Conservation (phyloP, 2,888 invertebrate genomes). For the Scaeva pyrastri region DNA sequence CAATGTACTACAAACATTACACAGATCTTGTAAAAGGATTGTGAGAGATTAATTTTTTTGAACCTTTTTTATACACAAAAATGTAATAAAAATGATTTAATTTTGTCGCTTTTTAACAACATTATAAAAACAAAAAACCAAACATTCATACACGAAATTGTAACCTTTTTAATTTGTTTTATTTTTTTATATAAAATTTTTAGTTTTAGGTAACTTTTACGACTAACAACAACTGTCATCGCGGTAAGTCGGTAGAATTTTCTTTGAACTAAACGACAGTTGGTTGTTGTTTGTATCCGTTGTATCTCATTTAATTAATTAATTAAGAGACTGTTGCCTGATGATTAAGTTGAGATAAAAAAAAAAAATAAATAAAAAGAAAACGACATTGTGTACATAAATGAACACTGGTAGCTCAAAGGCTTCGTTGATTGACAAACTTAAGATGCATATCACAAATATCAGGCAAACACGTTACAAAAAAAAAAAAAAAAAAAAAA, state of each 20-base stretch:
- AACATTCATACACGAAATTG: slow-evolving; percentile 51
- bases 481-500: slow-evolving; percentile 19
- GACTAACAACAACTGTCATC: slow-evolving; percentile 51
- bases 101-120: slow-evolving; percentile 67
- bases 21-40: slow-evolving; percentile 65
- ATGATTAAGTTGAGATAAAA: slow-evolving; percentile 70
- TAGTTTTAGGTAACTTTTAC: slow-evolving; percentile 49
- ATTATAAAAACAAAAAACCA: slow-evolving; percentile 59
- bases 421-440: slow-evolving; percentile 74
- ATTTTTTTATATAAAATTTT: slow-evolving; percentile 12
- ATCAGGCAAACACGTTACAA: slow-evolving; percentile 62
- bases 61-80: slow-evolving; percentile 4
- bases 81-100: slow-evolving; percentile 71
- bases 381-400: slow-evolving; percentile 21
- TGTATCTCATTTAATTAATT: slow-evolving; percentile 75
- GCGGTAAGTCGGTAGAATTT: slow-evolving; percentile 64
- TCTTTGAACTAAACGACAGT: slow-evolving; percentile 69
- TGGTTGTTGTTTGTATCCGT: slow-evolving; percentile 59
- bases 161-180: slow-evolving; percentile 22
- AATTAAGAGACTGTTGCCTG: slow-evolving; percentile 72
- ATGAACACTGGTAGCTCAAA: slow-evolving; percentile 56
- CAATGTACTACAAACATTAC: not conserved
- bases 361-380: slow-evolving; percentile 30
- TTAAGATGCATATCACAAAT: slow-evolving; percentile 70
- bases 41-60: slow-evolving; percentile 33